Conservation (phyloP, 2,797 vertebrate species). For the Buphagus erythrorhynchus region DNA sequence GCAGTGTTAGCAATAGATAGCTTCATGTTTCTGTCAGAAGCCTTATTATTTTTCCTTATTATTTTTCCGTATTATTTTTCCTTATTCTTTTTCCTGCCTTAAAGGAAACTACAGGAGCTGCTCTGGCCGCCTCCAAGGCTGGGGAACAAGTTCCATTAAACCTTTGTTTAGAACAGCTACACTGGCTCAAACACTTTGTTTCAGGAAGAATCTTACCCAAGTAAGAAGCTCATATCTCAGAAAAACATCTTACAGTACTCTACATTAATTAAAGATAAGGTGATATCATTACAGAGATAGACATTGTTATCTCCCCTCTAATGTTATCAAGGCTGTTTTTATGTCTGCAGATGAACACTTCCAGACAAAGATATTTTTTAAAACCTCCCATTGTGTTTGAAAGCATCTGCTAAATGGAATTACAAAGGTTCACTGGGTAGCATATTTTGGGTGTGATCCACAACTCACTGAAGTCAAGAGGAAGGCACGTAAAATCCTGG, state of each 20-base stretch:
- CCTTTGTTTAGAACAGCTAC: not conserved
- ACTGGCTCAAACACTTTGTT: not conserved
- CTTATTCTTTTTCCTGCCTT: conserved; percentile 4
- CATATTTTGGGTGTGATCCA: not conserved
- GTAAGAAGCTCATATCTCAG: not conserved
- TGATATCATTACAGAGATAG: conserved; percentile 26
- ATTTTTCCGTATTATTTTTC: not conserved
- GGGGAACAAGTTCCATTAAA: not conserved
- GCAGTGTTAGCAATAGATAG: not conserved
- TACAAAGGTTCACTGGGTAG: not conserved
- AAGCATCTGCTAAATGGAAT: conserved; percentile 40
- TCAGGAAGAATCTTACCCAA: not conserved
- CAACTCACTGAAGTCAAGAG: not conserved
- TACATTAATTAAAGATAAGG: conserved; percentile 59
- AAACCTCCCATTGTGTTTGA: conserved; percentile 40
- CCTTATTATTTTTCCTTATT: not conserved
- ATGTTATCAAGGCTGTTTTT: conserved; percentile 39
- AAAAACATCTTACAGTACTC: conserved; percentile 7
- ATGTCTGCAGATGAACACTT: conserved; percentile 22
- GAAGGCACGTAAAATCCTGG: not conserved
- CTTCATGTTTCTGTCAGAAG: not conserved
- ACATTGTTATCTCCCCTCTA: conserved; percentile 9
- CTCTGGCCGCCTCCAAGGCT: not conserved
- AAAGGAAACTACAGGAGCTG: not conserved
- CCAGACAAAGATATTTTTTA: conserved; percentile 31